Conservation (phyloP, 2,888 invertebrate genomes). For the Caenorhabditis sp. region DNA sequence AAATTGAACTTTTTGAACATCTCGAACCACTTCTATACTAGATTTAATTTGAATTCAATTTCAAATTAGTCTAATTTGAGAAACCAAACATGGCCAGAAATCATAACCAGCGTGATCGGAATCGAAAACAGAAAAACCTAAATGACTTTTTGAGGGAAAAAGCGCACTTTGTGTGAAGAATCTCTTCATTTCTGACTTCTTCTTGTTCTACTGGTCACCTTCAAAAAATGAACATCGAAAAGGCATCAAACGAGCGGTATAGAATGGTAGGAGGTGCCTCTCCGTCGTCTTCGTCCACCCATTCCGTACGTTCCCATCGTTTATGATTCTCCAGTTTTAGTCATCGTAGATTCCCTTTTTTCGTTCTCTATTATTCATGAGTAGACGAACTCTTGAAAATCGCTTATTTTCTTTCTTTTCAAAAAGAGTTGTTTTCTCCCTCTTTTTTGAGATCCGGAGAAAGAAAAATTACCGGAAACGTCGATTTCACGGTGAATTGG, state of each 20-base stretch:
- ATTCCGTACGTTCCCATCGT: conserved; percentile 59
- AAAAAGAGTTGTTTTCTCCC: conserved; percentile 42
- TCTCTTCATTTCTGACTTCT: conserved; percentile 18
- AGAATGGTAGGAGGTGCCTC: conserved; percentile 49
- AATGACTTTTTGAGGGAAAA: conserved; percentile 10
- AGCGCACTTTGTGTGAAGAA: not conserved
- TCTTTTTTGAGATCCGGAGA: conserved; percentile 11
- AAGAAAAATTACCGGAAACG: conserved; percentile 58
- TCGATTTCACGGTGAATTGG: conserved; percentile 60
- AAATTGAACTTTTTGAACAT: no score
- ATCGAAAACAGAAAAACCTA: not conserved
- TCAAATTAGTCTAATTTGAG: not conserved
- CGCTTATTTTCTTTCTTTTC: conserved; percentile 24
- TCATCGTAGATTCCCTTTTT: conserved; percentile 1
- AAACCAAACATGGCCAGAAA: not conserved
- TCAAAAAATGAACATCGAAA: conserved; percentile 45
- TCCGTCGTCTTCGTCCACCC: conserved; percentile 26
- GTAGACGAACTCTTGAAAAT: conserved; percentile 18
- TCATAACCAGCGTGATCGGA: conserved; percentile 10
- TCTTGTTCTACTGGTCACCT: not conserved
- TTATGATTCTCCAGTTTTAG: conserved; percentile 37
- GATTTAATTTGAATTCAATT: no score
- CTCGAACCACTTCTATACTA: no score
- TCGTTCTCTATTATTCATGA: conserved; percentile 29
- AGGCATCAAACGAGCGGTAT: conserved; percentile 39